Evolutionary conservation across 2,113 vertebrate species (phyloP).

Genomic region (Rhinolophus ferrumequinum): DNA sequence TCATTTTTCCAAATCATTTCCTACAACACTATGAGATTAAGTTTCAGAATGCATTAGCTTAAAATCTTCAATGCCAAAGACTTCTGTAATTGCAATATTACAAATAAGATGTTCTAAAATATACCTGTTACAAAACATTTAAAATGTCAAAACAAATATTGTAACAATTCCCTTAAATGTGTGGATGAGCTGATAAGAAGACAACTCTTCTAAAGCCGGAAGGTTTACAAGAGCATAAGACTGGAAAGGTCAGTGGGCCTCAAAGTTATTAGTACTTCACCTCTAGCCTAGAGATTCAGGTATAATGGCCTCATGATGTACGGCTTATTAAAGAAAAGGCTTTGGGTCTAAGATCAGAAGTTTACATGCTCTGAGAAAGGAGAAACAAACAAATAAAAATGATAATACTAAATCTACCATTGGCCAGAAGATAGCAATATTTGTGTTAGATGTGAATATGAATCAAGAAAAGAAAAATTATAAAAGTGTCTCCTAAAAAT

Average conservation of each 20-base stretch:
- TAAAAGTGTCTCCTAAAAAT: background rate
- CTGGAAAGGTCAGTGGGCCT: background rate
- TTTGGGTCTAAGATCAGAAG: background rate
- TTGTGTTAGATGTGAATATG: background rate
- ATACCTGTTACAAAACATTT: background rate
- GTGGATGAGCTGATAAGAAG: background rate
- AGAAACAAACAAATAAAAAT: background rate
- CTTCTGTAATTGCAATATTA: background rate
- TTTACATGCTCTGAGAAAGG: background rate
- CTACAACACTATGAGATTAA: background rate
- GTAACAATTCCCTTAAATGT: background rate
- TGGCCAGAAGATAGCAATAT: background rate
- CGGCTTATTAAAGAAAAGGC: background rate
- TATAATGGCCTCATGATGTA: background rate
- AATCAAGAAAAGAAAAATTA: background rate
- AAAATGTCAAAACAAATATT: background rate
- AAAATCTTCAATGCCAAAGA: background rate
- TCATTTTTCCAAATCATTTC: constrained; percentile 6
- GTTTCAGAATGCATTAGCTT: background rate
- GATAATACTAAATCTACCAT: background rate
- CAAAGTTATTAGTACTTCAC: background rate
- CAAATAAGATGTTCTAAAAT: background rate
- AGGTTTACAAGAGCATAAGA: background rate
- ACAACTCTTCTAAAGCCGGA: background rate
- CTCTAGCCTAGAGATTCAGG: background rate